Conservation (phyloP, 2,113 vertebrate genomes). For the Apteryx owenii region DNA sequence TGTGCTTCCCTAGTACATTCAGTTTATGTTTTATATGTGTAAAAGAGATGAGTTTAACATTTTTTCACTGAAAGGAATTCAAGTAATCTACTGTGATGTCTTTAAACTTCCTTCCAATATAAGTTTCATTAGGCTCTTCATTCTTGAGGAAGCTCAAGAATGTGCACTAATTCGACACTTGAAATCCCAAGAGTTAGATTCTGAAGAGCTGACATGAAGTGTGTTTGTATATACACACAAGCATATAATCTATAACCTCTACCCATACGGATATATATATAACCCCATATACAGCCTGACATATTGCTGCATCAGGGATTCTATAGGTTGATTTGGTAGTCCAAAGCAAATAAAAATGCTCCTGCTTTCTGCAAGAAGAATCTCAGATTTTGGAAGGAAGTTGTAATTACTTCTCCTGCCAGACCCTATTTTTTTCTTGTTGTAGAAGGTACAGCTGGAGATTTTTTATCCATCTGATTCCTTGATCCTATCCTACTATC, state of each 20-base stretch:
- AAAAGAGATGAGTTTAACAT: neutral
- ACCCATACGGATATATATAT: too few relatives aligned
- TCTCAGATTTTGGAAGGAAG: too few relatives aligned
- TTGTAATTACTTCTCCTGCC: too few relatives aligned
- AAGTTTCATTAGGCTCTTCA: neutral
- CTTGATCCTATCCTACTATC: too few relatives aligned
- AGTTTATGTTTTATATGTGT: neutral
- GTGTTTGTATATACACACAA: too few relatives aligned
- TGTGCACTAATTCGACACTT: neutral
- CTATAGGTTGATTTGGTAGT: neutral
- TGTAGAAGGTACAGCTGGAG: too few relatives aligned
- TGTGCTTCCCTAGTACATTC: neutral
- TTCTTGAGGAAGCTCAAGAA: neutral
- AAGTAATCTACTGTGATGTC: neutral
- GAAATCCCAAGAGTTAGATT: neutral
- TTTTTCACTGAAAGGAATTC: neutral
- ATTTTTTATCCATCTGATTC: too few relatives aligned
- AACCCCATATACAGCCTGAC: neutral
- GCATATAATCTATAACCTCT: too few relatives aligned
- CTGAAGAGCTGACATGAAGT: neutral
- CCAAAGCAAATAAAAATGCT: neutral
- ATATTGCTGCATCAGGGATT: neutral
- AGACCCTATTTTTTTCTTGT: too few relatives aligned
- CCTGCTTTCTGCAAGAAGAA: too few relatives aligned
- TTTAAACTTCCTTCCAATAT: neutral